Percentiles rank a stretch among this genome's conserved stretches.
phyloP scores from a whole-genome alignment of 2,113 vertebrate genomes.

The Pseudorasbora parva region DNA sequence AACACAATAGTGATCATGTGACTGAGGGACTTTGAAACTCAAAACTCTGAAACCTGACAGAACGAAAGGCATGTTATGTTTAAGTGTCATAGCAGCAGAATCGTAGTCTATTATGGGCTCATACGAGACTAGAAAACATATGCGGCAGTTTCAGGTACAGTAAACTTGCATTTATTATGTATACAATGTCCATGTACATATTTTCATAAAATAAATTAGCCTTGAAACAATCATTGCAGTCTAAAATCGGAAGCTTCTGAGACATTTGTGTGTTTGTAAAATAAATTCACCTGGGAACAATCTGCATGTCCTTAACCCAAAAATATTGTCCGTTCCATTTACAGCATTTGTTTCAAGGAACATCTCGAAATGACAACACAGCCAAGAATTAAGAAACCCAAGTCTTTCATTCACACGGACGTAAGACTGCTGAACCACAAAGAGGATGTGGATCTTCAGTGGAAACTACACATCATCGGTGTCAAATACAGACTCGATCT shows the following conservation, averaged over 20 bases:
- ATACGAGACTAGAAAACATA: not conserved
- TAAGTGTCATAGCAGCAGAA: constrained; percentile 53
- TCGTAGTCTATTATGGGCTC: not conserved
- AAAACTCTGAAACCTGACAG: constrained; percentile 25
- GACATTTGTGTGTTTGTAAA: not conserved
- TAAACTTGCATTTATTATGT: constrained; percentile 6
- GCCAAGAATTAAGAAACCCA: constrained; percentile 42
- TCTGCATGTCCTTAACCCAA: not conserved
- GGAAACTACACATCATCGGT: constrained; percentile 67
- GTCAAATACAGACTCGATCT: constrained; percentile 62
- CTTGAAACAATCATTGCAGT: not conserved
- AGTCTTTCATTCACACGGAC: constrained; percentile 50
- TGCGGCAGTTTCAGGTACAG: constrained; percentile 5
- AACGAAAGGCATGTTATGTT: constrained; percentile 42
- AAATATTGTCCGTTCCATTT: not conserved
- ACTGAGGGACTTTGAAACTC: not conserved
- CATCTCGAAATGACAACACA: constrained; percentile 47
- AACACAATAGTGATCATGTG: constrained; percentile 19
- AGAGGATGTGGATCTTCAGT: constrained; percentile 68
- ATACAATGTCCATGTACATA: not conserved
- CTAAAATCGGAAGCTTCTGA: not conserved
- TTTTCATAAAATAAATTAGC: not conserved
- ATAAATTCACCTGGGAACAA: not conserved
- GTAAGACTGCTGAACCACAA: constrained; percentile 69
- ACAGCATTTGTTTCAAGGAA: not conserved